Evolutionary conservation across 2,797 vertebrate species (phyloP).

Genomic region (Brachyalestes nurse): DNA sequence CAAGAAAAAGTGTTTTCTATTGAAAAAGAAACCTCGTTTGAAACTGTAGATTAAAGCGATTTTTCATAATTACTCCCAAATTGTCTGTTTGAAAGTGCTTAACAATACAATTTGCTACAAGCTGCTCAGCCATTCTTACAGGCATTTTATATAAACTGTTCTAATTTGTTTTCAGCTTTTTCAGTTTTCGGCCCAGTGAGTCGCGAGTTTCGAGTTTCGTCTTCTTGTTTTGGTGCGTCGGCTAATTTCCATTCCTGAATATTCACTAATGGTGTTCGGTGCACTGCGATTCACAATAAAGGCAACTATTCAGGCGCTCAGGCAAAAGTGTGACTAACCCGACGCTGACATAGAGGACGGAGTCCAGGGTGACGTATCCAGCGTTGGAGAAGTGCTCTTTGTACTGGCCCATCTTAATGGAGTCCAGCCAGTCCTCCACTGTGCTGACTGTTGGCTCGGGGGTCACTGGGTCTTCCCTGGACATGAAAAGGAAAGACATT

Average conservation of each 20-base stretch:
- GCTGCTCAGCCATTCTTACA: too few relatives aligned
- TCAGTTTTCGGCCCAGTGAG: too few relatives aligned
- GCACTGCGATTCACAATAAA: conserved; percentile 8
- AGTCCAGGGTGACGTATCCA: conserved; percentile 85
- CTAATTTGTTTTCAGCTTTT: too few relatives aligned
- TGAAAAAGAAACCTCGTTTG: not conserved
- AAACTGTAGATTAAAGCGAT: not conserved
- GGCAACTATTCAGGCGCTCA: not conserved
- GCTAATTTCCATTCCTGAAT: not conserved
- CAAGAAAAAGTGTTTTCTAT: not conserved
- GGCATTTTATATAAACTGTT: too few relatives aligned
- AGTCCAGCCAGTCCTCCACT: conserved; percentile 87
- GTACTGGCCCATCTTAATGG: conserved; percentile 90
- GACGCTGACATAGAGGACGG: conserved; percentile 58
- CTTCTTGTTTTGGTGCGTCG: too few relatives aligned
- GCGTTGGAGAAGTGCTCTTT: conserved; percentile 86
- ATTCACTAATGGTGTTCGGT: not conserved
- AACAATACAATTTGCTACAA: too few relatives aligned
- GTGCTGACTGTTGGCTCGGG: conserved; percentile 72
- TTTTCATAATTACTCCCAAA: too few relatives aligned
- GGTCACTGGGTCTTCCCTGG: conserved; percentile 56
- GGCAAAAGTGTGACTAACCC: conserved; percentile 35
- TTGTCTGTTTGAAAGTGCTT: too few relatives aligned
- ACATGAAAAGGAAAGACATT: conserved; percentile 11
- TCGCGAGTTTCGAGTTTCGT: too few relatives aligned